Percentiles rank a stretch among this genome's conserved stretches.
These are phyloP conservation scores for Tinea pellionella DNA, from an alignment of 2,888 invertebrate species.

Conservation along the genomic window DNA sequence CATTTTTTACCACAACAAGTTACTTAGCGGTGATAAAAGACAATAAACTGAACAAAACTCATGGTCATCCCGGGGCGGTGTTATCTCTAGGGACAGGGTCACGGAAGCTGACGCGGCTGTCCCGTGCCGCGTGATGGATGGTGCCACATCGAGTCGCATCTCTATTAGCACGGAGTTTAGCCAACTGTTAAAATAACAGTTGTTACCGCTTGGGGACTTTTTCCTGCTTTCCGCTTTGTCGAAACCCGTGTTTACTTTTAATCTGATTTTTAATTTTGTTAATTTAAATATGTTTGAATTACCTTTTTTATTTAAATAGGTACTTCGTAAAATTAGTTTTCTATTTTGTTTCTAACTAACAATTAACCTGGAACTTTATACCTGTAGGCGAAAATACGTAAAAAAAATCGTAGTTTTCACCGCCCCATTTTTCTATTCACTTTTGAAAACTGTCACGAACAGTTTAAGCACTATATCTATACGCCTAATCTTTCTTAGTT, in stretches of 20 bases:
- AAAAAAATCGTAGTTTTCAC: too few relatives aligned
- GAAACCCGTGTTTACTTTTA: not conserved
- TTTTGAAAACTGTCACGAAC: too few relatives aligned
- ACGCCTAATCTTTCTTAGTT: too few relatives aligned
- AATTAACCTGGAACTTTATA: too few relatives aligned
- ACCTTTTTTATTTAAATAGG: too few relatives aligned
- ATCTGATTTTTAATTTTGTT: too few relatives aligned
- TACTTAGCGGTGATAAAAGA: not conserved
- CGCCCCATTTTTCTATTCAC: too few relatives aligned
- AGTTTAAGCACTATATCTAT: too few relatives aligned
- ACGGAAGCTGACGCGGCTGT: conserved; percentile 10
- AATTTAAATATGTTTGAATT: too few relatives aligned
- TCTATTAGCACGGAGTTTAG: conserved; percentile 15
- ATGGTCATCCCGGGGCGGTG: conserved; percentile 7
- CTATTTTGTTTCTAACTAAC: too few relatives aligned
- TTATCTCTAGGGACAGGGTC: conserved; percentile 8
- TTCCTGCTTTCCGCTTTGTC: conserved; percentile 8
- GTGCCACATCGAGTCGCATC: conserved; percentile 25
- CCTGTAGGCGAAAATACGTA: too few relatives aligned
- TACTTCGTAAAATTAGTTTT: too few relatives aligned
- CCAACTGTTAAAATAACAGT: conserved; percentile 13
- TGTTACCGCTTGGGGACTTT: conserved; percentile 11
- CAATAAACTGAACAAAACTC: conserved; percentile 1
- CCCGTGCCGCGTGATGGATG: conserved; percentile 40
- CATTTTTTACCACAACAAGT: not conserved